Evolutionary conservation across 1,140 invertebrate species (phyloP), one percentile per base, ranked within the genome.

Genomic region (Chironomus striatipennis): DNA sequence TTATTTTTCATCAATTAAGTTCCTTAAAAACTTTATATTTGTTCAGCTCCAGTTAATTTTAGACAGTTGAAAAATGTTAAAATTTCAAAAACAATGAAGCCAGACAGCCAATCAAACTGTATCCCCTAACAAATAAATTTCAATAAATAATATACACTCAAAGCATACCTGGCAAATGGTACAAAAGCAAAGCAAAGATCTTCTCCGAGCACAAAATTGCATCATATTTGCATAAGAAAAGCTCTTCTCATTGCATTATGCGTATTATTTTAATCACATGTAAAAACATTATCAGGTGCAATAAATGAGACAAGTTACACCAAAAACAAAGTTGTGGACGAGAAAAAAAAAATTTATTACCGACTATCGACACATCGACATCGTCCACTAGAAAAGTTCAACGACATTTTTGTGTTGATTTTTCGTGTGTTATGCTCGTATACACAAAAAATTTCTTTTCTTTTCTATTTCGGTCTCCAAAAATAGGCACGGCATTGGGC

Each of bases 341-440:
- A 34, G 24, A 34, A 57, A 57, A 57, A 12, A 57, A 12, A 57
- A 57, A n/a, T n/a, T 57, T 57, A 57, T 57, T 57, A 57, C 47
- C 47, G 47, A 15, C 47, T 57, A 57, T 57, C 47, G 47, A 57
- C 47, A 57, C 47, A 57, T 57, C 47, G 47, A 57, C 47, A n/a
- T 57, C n/a, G 12, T 57, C 47, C 47, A 15, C 47, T n/a, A 57
- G 43, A 20, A 21, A 70, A 70, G 65, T 70, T 70, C 65, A 70
- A 70, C 65, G 65, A 70, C 65, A 70, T 70, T 70, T 20, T 70
- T 70, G 47, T 70, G 65, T 70, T 70, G 17, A 70, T 70, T 70
- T 70, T 70, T 70, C 65, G 65, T 70, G 65, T 18, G 17, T 18
- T 70, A 21, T 70, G 17, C 65, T 20, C 65, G 65, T 20, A 20